Base-by-base conservation (phyloP, 2,797 vertebrate species). In the Sus cebifrons region DNA sequence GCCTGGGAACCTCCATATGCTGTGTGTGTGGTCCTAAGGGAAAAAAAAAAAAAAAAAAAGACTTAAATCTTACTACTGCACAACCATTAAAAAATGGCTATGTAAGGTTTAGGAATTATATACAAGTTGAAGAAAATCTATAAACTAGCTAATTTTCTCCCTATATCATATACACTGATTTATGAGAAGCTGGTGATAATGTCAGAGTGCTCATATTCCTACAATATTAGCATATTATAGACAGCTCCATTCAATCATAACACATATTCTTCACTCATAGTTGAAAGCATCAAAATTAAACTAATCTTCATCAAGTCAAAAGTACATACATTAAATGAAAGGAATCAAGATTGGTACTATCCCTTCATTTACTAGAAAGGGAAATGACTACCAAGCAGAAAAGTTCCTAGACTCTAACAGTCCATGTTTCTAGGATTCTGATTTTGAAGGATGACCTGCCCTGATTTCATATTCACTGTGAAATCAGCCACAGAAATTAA, bases 61-160 rank as follows among this genome's bases (percentile, higher is more conserved):
- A 74, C 29, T 86, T 65, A 74, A 93, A 83, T 17, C 18, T 58
- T 75, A 73, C 21, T 49, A 11, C 5, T 86, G 23, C 18, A 78
- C 49, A 60, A 82, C 20, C 14, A 86, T 68, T 96, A 86, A 86
- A 82, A 86, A 36, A 92, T 18, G 15, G 6, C n/a, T 52, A 65
- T 29, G 1, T 1, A 70, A 70, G 11, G 27, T 23, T 89, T 77
- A 52, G 15, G 23, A 56, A 36, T 64, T 65, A 73, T 18, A 32
- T n/a, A 18, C 52, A 79, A 52, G 6, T 88, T 91, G 15, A n/a
- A 83, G 65, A 65, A 27, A 89, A 16, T 91, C 20, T 49, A 82
- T 40, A 92, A 85, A 67, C 62, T 17, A 73, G 27, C 2, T 40
- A 27, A 23, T 60, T 81, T 90, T 88, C 6, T 75, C 65, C 25